These are phyloP conservation scores for Gonioctena quinquepunctata DNA, from an alignment of 1,140 invertebrate species.

Conservation along the genomic window DNA sequence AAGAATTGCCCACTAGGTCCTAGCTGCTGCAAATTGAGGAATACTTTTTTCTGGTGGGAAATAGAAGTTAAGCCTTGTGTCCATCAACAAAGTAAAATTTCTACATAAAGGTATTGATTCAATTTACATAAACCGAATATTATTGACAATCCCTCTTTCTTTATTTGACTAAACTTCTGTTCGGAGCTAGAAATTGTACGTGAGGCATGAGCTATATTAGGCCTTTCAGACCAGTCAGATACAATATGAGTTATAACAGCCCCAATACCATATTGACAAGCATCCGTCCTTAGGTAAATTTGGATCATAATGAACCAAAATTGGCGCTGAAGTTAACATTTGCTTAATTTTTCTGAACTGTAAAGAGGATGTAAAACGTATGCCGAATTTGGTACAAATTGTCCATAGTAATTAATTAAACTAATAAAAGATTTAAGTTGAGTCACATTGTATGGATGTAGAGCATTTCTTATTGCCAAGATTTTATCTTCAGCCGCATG, in stretches of 20 bases:
- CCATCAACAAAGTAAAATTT: not conserved
- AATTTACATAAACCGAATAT: not conserved
- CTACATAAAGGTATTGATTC: conserved; percentile 24
- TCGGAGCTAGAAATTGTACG: not conserved
- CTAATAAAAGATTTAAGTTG: conserved; percentile 24
- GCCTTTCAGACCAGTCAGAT: not conserved
- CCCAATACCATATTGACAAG: not conserved
- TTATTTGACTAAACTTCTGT: not conserved
- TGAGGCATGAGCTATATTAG: not conserved
- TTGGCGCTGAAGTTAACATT: not conserved
- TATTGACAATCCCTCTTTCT: not conserved
- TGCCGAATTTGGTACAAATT: not conserved
- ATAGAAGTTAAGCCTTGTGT: not conserved
- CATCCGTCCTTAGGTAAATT: conserved; percentile 23
- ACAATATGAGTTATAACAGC: not conserved
- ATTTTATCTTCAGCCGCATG: conserved; percentile 33
- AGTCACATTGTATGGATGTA: not conserved
- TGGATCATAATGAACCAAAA: conserved; percentile 3
- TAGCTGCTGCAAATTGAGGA: not conserved
- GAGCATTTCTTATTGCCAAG: not conserved
- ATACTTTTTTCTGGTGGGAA: not conserved
- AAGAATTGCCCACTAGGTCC: not conserved
- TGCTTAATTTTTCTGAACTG: not conserved
- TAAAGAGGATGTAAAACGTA: conserved; percentile 18
- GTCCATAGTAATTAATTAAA: not conserved